Evolutionary conservation across 2,888 invertebrate species (phyloP), one percentile per base, ranked within the genome.

Genomic region (Apotomis betuletana): DNA sequence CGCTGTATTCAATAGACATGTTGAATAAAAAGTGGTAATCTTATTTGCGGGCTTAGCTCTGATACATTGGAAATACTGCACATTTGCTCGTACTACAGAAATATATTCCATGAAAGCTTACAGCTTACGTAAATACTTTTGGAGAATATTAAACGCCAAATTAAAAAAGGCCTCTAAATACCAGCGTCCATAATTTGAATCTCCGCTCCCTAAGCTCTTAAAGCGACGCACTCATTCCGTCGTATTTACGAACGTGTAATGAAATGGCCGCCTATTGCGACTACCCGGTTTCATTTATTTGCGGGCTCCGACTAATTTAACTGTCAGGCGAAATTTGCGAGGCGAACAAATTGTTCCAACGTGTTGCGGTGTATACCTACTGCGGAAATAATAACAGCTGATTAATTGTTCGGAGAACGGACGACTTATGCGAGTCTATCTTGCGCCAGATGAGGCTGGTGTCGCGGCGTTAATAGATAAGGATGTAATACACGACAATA

Each of bases 221-320:
- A 72, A 67, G 52, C 62, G 67, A 71, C 71, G 61, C 67, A 72
- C 71, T 72, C 61, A 57, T 57, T 51, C 44, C 61, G 51, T 51
- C 41, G 62, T 72, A 67, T 72, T 72, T 72, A 72, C 71, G 67
- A 63, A 72, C 71, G 67, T 72, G 71, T 72, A 72, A 72, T 72
- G 71, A 72, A 72, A 72, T 67, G 63, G 71, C 71, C 70, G 62
- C 64, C 72, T 63, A 73, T 72, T 67, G 72, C 62, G 73, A 75
- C 73, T 78, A 74, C 78, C 44, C 76, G 27, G 27, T 81, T 81
- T 81, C 83, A 86, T 87, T 88, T 85, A 83, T 87, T 86, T 84
- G 81, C 79, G 80, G 79, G 76, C 78, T 74, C 78, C 73, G 77
- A 81, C 85, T 87, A 87, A 88, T 87, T 89, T 85, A 84, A 85